A percentile compares a stretch with the other conserved stretches of the same genome.
Conservation (phyloP, 1,140 invertebrate species). For the Calephelis nemesis region DNA sequence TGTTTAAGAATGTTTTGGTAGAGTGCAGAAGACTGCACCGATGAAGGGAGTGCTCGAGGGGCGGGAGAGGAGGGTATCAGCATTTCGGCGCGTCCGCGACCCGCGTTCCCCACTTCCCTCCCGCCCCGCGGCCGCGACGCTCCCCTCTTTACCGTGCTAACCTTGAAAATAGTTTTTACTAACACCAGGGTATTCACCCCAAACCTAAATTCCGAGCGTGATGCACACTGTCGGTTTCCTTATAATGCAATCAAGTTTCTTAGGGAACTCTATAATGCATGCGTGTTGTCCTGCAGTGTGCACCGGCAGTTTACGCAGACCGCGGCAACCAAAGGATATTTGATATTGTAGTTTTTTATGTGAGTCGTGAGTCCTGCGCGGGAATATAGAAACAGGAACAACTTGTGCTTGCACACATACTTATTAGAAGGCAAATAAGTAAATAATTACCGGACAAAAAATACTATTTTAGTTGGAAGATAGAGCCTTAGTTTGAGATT, state of each 20-base stretch:
- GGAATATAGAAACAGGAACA: conserved; percentile 31
- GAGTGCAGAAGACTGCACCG: conserved; percentile 40
- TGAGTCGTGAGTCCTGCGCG: conserved; percentile 53
- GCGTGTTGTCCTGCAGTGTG: conserved; percentile 41
- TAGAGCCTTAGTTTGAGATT: not conserved
- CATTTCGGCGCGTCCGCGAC: conserved; percentile 72
- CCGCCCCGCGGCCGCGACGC: conserved; percentile 59
- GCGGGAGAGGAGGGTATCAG: conserved; percentile 61
- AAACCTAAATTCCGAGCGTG: conserved; percentile 69
- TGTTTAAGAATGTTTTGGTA: conserved; percentile 17
- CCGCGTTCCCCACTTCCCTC: conserved; percentile 43
- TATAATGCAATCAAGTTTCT: conserved; percentile 46
- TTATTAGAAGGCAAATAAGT: conserved; percentile 14
- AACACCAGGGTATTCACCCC: conserved; percentile 76
- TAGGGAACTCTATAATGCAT: conserved; percentile 44
- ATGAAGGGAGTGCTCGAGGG: conserved; percentile 36
- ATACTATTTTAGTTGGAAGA: not conserved
- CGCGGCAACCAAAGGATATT: conserved; percentile 69
- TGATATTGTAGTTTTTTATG: conserved; percentile 70
- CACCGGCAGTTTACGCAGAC: conserved; percentile 51
- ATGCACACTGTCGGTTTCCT: conserved; percentile 60
- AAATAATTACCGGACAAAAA: conserved; percentile 10
- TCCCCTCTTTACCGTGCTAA: conserved; percentile 69
- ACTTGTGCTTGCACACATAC: conserved; percentile 23
- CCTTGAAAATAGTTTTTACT: conserved; percentile 79